phyloP scores from a whole-genome alignment of 2,113 vertebrate species.

The Periophthalmodon schlosseri region DNA sequence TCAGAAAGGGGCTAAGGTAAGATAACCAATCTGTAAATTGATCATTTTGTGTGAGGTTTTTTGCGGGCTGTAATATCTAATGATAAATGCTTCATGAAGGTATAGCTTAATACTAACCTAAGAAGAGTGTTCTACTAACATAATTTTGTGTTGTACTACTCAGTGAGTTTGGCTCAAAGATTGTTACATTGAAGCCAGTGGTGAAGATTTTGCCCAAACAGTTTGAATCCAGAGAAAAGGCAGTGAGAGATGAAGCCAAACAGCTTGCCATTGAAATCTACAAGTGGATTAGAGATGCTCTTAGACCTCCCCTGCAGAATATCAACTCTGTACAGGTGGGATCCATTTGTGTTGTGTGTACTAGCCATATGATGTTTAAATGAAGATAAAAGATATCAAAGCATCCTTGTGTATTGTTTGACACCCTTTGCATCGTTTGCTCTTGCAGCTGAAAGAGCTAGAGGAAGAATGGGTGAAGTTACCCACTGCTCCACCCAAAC shows the following conservation, averaged over 20 bases:
- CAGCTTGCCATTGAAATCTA: slow-evolving; percentile 93
- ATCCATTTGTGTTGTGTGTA: neutral
- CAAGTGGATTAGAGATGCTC: slow-evolving; percentile 94
- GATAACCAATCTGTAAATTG: slow-evolving; percentile 8
- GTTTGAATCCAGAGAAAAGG: slow-evolving; percentile 98
- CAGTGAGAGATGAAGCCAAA: slow-evolving; percentile 96
- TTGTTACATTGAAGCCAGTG: slow-evolving; percentile 93
- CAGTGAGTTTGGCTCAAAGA: slow-evolving; percentile 98
- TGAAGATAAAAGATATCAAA: neutral
- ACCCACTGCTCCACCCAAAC: slow-evolving; percentile 84
- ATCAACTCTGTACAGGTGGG: slow-evolving; percentile 96
- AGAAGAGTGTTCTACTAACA: neutral
- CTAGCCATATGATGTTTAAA: neutral
- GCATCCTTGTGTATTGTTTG: neutral
- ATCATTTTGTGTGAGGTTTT: neutral
- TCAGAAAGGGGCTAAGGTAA: slow-evolving; percentile 92
- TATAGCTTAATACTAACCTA: neutral
- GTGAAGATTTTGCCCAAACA: slow-evolving; percentile 96
- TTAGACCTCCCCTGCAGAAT: slow-evolving; percentile 88
- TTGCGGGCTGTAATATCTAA: neutral
- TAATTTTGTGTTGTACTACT: slow-evolving; percentile 5
- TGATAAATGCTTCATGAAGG: neutral
- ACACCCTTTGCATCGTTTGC: neutral
- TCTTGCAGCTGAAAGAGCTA: slow-evolving; percentile 90
- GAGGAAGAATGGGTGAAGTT: slow-evolving; percentile 98